Conservation (phyloP, 2,888 invertebrate species). For the Ennomos fuscantarius region DNA sequence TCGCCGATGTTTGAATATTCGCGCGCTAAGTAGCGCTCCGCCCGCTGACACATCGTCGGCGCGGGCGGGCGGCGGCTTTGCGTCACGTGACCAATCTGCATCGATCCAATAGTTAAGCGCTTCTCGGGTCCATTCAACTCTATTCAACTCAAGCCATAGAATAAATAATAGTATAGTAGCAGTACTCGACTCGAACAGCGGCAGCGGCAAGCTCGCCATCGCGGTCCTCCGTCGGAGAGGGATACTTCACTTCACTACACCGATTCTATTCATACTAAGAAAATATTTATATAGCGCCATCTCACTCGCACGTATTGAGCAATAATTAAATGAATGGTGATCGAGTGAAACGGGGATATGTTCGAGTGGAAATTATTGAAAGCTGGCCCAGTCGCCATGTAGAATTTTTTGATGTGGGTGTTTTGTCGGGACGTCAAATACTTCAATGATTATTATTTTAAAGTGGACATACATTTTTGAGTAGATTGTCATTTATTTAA, state of each 20-base stretch:
- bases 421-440: constrained; percentile 82
- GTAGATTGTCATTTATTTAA: constrained; percentile 66
- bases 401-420: constrained; percentile 84
- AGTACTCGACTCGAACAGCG: no score
- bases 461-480: constrained; percentile 76
- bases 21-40: constrained; percentile 58
- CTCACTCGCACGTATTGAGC: constrained; percentile 75
- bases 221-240: constrained; percentile 54
- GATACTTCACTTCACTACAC: constrained; percentile 77
- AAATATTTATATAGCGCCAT: constrained; percentile 78
- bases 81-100: constrained; percentile 76
- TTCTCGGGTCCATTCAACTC: constrained; percentile 85
- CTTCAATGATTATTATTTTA: constrained; percentile 82
- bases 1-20: constrained; percentile 63
- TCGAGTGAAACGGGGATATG: constrained; percentile 79
- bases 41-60: no score
- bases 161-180: no score
- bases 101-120: constrained; percentile 85
- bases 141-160: no score
- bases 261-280: constrained; percentile 82
- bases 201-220: constrained; percentile 65
- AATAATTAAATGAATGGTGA: constrained; percentile 83
- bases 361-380: constrained; percentile 83
- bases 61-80: constrained; percentile 50
- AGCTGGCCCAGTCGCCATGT: constrained; percentile 81